Percentiles rank a stretch among this genome's conserved stretches.
These are phyloP conservation scores for Patagioenas fasciata DNA, from an alignment of 2,113 vertebrate genomes.

Conservation along the genomic window DNA sequence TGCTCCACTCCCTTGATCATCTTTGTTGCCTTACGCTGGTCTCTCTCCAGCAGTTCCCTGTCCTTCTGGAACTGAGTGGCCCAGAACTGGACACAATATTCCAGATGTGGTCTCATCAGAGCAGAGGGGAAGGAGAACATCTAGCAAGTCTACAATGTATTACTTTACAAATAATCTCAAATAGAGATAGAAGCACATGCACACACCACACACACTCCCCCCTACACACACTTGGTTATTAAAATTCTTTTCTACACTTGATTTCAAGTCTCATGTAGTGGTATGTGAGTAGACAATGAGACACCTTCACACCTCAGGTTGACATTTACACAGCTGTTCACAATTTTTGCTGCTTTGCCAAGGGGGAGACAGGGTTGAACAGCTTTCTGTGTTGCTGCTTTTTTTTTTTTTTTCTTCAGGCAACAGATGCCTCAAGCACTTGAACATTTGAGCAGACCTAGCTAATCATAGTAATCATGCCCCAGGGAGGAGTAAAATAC, in stretches of 20 bases:
- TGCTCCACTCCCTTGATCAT: no score
- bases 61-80: no score
- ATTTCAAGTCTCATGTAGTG: not conserved
- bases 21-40: no score
- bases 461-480: slow-evolving; percentile 12
- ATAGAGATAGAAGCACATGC: fast-evolving
- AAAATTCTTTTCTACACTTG: not conserved
- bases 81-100: no score
- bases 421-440: not conserved
- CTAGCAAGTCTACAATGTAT: not conserved
- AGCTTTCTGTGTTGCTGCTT: not conserved
- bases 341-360: not conserved
- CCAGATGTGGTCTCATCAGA: no score
- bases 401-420: not conserved
- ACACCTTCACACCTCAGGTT: not conserved
- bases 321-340: slow-evolving; percentile 19
- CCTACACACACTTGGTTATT: not conserved
- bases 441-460: not conserved
- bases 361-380: not conserved
- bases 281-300: not conserved
- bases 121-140: not conserved
- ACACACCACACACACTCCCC: fast-evolving
- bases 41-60: no score
- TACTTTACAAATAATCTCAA: not conserved
- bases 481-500: slow-evolving; percentile 24